Conservation (phyloP, 2,797 vertebrate genomes). For the Poeciliopsis gracilis region DNA sequence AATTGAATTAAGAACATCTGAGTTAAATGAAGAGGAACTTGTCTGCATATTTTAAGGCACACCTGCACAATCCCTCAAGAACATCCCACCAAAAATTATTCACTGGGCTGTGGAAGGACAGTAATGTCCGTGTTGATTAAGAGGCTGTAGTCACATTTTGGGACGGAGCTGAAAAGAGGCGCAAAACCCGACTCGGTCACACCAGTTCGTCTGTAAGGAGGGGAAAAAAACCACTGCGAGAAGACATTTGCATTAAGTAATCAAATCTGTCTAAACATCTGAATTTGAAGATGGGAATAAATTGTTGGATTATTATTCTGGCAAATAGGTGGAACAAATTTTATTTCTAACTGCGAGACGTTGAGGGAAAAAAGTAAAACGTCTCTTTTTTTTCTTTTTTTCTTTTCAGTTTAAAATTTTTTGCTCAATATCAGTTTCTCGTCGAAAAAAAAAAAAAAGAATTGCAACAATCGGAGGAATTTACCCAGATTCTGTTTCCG, state of each 20-base stretch:
- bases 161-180: not conserved
- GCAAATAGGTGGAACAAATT: not conserved
- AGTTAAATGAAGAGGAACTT: not conserved
- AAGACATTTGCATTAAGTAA: not conserved
- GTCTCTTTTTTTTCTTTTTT: not conserved
- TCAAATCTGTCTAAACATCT: not conserved
- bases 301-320: not conserved
- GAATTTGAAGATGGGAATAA: not conserved
- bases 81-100: not conserved
- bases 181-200: not conserved
- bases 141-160: not conserved
- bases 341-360: not conserved
- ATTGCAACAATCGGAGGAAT: constrained; percentile 31
- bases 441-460: not conserved
- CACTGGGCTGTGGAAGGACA: not conserved
- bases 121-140: not conserved
- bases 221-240: not conserved
- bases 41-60: not conserved
- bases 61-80: not conserved
- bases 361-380: not conserved
- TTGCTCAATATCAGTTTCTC: constrained; percentile 34
- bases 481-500: constrained; percentile 16
- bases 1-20: not conserved
- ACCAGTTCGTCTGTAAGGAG: not conserved
- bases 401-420: not conserved